Conservation (phyloP, 2,113 vertebrate species). For the Nycticebus coucang region DNA sequence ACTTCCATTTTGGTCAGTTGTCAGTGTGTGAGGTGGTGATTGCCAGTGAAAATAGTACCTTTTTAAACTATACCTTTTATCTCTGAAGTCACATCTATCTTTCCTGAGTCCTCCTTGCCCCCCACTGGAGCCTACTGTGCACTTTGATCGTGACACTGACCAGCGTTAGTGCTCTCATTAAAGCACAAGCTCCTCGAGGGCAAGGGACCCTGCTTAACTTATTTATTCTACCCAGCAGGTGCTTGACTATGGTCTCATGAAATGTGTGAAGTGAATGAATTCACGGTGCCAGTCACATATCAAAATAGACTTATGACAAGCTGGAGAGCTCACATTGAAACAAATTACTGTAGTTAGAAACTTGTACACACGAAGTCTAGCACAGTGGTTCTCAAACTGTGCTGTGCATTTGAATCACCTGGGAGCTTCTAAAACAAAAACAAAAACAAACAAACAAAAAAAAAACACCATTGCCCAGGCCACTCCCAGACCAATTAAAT, state of each 20-base stretch:
- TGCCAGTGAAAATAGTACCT: not conserved
- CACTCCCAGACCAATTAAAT: not conserved
- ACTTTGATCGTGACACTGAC: not conserved
- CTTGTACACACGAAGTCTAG: not conserved
- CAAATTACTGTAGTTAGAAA: not conserved
- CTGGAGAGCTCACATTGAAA: not conserved
- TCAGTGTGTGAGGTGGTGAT: not conserved
- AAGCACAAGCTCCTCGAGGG: not conserved
- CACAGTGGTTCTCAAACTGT: not conserved
- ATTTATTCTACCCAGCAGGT: not conserved
- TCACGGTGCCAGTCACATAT: not conserved
- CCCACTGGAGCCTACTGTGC: fast-evolving
- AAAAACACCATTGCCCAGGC: not conserved
- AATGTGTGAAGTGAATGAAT: not conserved
- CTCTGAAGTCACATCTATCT: not conserved
- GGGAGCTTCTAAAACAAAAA: not conserved
- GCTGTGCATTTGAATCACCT: not conserved
- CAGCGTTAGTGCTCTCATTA: not conserved
- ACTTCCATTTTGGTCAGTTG: not conserved
- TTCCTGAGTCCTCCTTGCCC: not conserved
- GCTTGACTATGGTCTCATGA: not conserved
- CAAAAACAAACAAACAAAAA: too few species aligned
- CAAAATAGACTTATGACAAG: not conserved
- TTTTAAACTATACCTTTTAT: not conserved
- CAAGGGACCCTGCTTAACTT: not conserved